Evolutionary conservation across 2,113 vertebrate species (phyloP).

Genomic region (Larimichthys crocea): DNA sequence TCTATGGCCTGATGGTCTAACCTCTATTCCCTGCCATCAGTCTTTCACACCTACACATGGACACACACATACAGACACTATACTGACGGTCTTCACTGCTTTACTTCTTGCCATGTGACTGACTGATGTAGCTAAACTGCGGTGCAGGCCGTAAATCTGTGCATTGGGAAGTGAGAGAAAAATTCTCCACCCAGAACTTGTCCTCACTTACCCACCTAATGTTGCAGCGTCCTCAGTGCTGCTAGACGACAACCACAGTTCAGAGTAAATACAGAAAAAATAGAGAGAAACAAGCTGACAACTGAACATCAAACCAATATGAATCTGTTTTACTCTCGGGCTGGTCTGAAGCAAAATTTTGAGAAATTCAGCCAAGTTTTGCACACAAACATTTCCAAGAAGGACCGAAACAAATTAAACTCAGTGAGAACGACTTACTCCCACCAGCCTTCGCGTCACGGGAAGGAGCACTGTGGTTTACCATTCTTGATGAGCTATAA

Average conservation of each 20-base stretch:
- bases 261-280: background rate
- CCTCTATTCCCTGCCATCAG: conserved; percentile 51
- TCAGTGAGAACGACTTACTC: no score
- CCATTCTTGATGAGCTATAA: no score
- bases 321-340: no score
- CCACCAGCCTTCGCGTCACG: no score
- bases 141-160: conserved; percentile 13
- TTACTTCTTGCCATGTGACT: conserved; percentile 43
- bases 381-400: no score
- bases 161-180: background rate
- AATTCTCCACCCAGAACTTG: background rate
- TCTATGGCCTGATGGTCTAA: conserved; percentile 61
- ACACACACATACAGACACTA: conserved; percentile 5
- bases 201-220: background rate
- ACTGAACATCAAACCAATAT: background rate
- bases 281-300: background rate
- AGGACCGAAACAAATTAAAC: no score
- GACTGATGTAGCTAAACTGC: conserved; percentile 47
- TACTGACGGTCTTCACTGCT: conserved; percentile 24
- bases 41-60: background rate
- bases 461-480: no score
- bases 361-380: no score
- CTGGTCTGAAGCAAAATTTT: no score
- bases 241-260: background rate
- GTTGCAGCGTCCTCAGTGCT: background rate